phyloP scores from a whole-genome alignment of 2,888 invertebrate species.

The Bimastos eiseni region DNA sequence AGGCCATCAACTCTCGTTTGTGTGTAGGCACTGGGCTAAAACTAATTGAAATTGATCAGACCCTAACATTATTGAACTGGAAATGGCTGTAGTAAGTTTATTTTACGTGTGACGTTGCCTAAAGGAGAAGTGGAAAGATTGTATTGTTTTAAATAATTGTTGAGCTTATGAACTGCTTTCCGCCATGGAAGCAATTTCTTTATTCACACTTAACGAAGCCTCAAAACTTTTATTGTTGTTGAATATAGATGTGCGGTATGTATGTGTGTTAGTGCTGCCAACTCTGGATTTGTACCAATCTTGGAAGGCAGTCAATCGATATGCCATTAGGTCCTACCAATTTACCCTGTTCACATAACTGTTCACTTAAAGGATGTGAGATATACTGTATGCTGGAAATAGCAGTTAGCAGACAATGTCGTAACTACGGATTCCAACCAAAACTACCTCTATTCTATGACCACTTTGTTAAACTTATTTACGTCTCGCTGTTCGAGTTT shows the following conservation, averaged over 20 bases:
- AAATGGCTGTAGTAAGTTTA: neutral
- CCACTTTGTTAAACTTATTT: no score
- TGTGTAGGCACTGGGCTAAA: neutral
- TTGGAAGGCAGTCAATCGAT: no score
- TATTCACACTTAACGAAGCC: neutral
- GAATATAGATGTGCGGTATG: neutral
- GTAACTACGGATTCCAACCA: no score
- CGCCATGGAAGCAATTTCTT: neutral
- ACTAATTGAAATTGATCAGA: conserved; percentile 3
- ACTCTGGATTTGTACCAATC: no score
- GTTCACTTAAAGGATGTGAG: no score
- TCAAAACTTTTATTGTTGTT: neutral
- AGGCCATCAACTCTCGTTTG: neutral
- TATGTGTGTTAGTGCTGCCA: conserved; percentile 13
- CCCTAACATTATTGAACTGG: neutral
- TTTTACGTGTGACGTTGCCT: neutral
- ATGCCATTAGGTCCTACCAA: no score
- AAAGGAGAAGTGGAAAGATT: neutral
- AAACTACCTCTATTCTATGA: no score
- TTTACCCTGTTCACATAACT: no score
- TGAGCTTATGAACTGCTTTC: neutral
- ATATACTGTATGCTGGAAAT: no score
- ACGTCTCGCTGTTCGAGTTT: no score
- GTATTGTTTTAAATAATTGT: neutral
- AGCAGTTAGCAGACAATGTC: no score